Conservation (phyloP, 2,888 invertebrate species). For the Notocelia uddmanniana region DNA sequence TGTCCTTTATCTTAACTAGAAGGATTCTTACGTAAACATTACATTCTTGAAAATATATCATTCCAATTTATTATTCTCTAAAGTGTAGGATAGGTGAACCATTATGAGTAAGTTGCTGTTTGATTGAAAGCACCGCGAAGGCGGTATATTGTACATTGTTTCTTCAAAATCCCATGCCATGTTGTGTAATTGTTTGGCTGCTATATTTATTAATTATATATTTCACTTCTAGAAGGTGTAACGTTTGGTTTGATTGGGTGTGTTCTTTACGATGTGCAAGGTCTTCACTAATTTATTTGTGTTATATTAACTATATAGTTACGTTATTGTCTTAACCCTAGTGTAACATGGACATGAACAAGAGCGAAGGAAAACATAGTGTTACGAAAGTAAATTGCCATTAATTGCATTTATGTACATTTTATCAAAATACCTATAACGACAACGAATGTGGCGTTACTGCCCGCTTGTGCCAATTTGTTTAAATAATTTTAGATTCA, state of each 20-base stretch:
- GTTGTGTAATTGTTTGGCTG: slow-evolving; percentile 76
- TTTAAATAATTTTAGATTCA: slow-evolving; percentile 30
- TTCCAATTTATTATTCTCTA: slow-evolving; percentile 84
- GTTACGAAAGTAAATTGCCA: slow-evolving; percentile 78
- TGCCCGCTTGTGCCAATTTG: slow-evolving; percentile 48
- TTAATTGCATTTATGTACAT: slow-evolving; percentile 81
- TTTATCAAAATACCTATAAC: slow-evolving; percentile 66
- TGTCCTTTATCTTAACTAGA: slow-evolving; percentile 53
- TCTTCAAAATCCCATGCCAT: slow-evolving; percentile 49
- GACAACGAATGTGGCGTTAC: slow-evolving; percentile 58
- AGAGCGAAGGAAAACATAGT: slow-evolving; percentile 61
- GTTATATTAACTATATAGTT: slow-evolving; percentile 58
- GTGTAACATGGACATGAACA: slow-evolving; percentile 55
- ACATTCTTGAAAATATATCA: slow-evolving; percentile 85
- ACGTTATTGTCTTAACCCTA: slow-evolving; percentile 58
- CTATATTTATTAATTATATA: slow-evolving; percentile 71
- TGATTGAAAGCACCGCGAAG: slow-evolving; percentile 48
- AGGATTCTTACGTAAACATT: slow-evolving; percentile 67
- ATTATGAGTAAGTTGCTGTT: slow-evolving; percentile 71
- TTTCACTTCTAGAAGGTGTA: slow-evolving; percentile 67
- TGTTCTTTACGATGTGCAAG: slow-evolving; percentile 67
- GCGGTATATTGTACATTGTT: slow-evolving; percentile 42
- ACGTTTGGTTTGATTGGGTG: slow-evolving; percentile 60
- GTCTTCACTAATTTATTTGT: slow-evolving; percentile 56
- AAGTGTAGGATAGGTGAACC: slow-evolving; percentile 81